A percentile compares a stretch with the other conserved stretches of the same genome.
Conservation (phyloP, 2,888 invertebrate species). For the Tipula helvola region DNA sequence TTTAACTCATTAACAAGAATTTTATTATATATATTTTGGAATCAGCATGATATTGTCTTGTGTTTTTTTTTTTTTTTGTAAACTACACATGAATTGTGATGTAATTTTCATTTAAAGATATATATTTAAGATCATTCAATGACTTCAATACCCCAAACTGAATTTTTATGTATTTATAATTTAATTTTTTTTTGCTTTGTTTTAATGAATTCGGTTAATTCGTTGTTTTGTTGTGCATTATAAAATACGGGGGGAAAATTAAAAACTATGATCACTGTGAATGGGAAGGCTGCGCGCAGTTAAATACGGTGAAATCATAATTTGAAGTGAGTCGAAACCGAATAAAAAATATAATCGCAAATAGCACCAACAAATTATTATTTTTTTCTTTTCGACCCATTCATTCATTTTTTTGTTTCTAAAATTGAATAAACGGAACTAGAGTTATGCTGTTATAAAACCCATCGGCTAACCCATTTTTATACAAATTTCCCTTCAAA, state of each 20-base stretch:
- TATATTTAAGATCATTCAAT: background rate
- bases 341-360: no score
- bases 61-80: background rate
- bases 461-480: no score
- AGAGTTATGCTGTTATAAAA: no score
- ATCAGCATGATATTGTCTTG: background rate
- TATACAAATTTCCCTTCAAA: no score
- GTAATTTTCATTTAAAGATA: background rate
- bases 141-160: background rate
- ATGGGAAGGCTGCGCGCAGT: background rate
- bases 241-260: background rate
- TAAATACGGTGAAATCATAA: background rate
- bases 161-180: background rate
- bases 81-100: background rate
- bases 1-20: constrained; percentile 4
- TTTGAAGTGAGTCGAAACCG: background rate
- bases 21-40: background rate
- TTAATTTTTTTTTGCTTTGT: background rate
- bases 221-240: background rate
- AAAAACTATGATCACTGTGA: background rate
- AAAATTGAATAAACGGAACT: no score
- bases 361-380: no score
- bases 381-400: background rate
- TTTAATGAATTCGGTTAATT: background rate
- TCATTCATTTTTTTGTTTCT: no score